Conservation (phyloP, 1,140 invertebrate species). For the Neodiprion fabricii region DNA sequence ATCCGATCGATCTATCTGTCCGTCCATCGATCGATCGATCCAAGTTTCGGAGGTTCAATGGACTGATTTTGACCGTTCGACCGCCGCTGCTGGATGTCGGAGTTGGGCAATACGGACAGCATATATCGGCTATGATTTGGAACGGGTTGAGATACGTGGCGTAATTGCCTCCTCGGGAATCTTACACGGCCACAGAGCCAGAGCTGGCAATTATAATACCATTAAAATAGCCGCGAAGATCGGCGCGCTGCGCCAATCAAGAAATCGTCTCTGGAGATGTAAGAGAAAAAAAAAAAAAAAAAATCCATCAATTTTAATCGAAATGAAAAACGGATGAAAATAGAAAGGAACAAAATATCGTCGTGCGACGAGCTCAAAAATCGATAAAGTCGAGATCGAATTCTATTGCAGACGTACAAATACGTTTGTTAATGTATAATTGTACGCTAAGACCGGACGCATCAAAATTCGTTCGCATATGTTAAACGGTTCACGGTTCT, state of each 20-base stretch:
- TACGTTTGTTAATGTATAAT: too few species aligned
- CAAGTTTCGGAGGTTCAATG: neutral
- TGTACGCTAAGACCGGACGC: neutral
- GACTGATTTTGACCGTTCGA: neutral
- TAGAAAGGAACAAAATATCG: too few species aligned
- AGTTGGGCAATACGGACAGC: neutral
- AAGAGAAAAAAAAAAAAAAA: neutral
- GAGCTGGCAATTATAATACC: neutral
- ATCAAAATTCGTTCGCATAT: neutral
- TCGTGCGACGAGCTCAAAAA: too few species aligned
- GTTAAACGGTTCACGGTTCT: too few species aligned
- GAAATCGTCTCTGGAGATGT: neutral
- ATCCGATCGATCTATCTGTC: too few species aligned
- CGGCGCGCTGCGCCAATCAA: neutral
- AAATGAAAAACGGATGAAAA: neutral
- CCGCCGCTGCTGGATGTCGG: neutral
- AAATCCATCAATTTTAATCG: neutral
- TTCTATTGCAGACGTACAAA: too few species aligned
- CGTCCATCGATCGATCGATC: too few species aligned
- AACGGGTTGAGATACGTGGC: neutral
- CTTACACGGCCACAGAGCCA: too few species aligned
- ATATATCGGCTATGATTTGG: neutral
- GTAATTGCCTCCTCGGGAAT: neutral
- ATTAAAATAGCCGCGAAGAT: neutral
- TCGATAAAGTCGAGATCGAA: too few species aligned